A percentile compares a stretch with the other conserved stretches of the same genome.
Evolutionary conservation across 2,888 invertebrate genomes (phyloP).

Genomic region (Andricus quercusramuli): DNA sequence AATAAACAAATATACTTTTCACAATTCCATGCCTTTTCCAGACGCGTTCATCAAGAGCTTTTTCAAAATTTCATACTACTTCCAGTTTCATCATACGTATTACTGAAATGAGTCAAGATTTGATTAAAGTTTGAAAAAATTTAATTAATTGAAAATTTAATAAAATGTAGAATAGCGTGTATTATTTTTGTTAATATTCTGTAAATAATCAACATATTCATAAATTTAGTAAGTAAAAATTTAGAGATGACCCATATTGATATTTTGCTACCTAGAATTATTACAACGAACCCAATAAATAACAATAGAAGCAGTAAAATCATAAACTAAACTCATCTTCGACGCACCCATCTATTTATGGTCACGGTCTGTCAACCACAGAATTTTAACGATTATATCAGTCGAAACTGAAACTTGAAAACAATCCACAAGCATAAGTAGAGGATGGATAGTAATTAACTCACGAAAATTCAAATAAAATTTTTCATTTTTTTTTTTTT

Average conservation of each 20-base stretch:
- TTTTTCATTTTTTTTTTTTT: neutral
- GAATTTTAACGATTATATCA: neutral
- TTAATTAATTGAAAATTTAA: too few species aligned
- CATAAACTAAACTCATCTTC: neutral
- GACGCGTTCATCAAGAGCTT: too few species aligned
- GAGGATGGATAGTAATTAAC: neutral
- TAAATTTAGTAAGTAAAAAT: neutral
- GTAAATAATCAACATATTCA: neutral
- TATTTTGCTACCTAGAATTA: neutral
- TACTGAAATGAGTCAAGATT: too few species aligned
- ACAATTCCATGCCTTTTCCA: too few species aligned
- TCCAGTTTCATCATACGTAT: too few species aligned
- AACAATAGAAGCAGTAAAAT: neutral
- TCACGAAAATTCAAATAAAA: too few species aligned
- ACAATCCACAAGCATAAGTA: neutral
- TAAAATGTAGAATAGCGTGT: too few species aligned
- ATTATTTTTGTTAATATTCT: neutral
- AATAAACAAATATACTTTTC: too few species aligned
- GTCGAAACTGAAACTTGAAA: neutral
- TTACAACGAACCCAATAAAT: neutral
- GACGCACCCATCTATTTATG: conserved; percentile 19
- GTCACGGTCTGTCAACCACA: neutral
- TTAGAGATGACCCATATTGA: neutral
- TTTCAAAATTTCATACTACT: too few species aligned
- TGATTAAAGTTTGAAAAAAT: too few species aligned